These are phyloP conservation scores for Columba guinea DNA, from an alignment of 2,797 vertebrate genomes.

Conservation along the genomic window DNA sequence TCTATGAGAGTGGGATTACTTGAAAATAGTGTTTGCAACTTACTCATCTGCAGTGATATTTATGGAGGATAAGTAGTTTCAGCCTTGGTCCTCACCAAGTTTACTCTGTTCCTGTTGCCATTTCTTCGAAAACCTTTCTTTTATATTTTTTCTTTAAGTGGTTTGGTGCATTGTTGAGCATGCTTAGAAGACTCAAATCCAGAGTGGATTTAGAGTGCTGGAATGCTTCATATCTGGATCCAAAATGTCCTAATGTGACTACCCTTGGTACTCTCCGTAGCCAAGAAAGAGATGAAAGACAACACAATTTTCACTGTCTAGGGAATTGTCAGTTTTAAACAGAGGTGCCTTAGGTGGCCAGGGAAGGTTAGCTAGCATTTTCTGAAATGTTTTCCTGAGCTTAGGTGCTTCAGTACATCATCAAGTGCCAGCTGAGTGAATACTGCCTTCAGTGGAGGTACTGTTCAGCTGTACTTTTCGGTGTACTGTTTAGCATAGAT, in stretches of 20 bases:
- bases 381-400: neutral
- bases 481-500: neutral
- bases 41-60: neutral
- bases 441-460: neutral
- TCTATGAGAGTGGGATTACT: neutral
- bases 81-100: neutral
- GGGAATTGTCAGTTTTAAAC: neutral
- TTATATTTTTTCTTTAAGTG: accelerated
- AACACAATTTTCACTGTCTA: neutral
- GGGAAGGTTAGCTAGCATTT: neutral
- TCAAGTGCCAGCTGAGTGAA: neutral
- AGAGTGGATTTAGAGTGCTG: neutral
- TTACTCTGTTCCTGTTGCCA: neutral
- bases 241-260: neutral
- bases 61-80: neutral
- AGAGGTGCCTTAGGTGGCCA: neutral
- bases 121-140: neutral
- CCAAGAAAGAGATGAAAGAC: neutral
- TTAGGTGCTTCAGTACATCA: neutral
- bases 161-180: neutral
- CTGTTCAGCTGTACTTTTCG: neutral
- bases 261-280: neutral
- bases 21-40: neutral
- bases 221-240: neutral
- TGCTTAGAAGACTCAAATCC: neutral